Evolutionary conservation across 2,888 invertebrate species (phyloP).

Genomic region (Drepana falcataria): DNA sequence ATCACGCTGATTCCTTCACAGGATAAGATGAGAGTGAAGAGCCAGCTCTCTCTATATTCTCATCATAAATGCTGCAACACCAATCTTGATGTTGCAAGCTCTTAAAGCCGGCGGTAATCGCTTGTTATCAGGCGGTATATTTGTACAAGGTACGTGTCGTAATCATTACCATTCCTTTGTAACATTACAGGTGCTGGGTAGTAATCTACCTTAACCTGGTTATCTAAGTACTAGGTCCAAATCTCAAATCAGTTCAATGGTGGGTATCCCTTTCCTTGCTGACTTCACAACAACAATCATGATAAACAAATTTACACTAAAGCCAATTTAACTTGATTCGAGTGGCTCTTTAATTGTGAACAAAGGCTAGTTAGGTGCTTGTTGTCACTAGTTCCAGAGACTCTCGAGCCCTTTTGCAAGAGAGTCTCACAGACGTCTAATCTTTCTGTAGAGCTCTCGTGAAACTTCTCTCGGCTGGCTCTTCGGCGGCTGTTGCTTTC

Average conservation of each 20-base stretch:
- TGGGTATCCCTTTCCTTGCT: not conserved
- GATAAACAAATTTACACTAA: not conserved
- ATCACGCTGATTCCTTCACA: too few species aligned
- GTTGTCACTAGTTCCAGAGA: slow-evolving; percentile 15
- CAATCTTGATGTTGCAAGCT: too few species aligned
- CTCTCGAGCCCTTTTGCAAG: slow-evolving; percentile 26
- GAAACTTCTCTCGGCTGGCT: slow-evolving; percentile 32
- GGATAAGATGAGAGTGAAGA: too few species aligned
- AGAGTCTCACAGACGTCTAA: slow-evolving; percentile 32
- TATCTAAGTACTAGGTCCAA: not conserved
- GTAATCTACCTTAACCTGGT: too few species aligned
- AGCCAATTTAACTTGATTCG: not conserved
- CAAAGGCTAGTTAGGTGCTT: slow-evolving; percentile 26
- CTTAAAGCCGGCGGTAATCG: too few species aligned
- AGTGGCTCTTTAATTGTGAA: slow-evolving; percentile 15
- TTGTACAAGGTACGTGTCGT: too few species aligned
- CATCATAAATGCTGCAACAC: too few species aligned
- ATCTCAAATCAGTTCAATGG: not conserved
- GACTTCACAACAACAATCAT: not conserved
- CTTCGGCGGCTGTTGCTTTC: slow-evolving; percentile 1
- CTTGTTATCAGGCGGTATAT: too few species aligned
- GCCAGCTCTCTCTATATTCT: too few species aligned
- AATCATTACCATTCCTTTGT: too few species aligned
- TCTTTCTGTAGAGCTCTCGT: slow-evolving; percentile 31
- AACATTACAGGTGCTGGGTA: too few species aligned